These are phyloP conservation scores for Ictalurus punctatus DNA, from an alignment of 2,113 vertebrate genomes.

Conservation along the genomic window DNA sequence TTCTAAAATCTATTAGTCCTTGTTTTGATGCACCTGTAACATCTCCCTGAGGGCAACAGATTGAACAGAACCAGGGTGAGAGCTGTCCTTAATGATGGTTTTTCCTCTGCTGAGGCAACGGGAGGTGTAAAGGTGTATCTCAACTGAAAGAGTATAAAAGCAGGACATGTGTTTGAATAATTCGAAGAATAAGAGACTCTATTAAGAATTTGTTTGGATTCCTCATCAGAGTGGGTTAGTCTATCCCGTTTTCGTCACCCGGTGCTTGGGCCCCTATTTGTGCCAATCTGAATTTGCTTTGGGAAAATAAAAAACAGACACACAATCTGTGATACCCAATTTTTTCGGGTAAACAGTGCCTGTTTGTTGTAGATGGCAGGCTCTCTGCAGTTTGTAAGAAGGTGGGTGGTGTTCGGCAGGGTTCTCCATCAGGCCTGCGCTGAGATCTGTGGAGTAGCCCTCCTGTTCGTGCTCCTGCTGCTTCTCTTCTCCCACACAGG, in stretches of 20 bases:
- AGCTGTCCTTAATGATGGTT: too few species aligned
- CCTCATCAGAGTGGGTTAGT: background rate
- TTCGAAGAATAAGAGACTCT: background rate
- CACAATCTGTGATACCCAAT: too few species aligned
- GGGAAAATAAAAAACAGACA: background rate
- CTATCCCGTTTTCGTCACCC: background rate
- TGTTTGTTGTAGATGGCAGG: constrained; percentile 66
- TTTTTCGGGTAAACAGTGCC: background rate
- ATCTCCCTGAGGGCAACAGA: too few species aligned
- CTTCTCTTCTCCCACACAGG: constrained; percentile 69
- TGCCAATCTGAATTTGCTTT: background rate
- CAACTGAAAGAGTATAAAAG: background rate
- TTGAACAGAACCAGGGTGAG: too few species aligned
- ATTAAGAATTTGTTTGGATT: background rate
- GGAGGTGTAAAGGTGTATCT: background rate
- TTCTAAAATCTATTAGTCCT: too few species aligned
- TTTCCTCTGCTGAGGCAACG: too few species aligned
- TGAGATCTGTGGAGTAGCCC: constrained; percentile 61
- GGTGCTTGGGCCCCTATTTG: background rate
- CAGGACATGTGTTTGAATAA: background rate
- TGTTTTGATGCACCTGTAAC: too few species aligned
- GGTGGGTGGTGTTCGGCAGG: constrained; percentile 71
- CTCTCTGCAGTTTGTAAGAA: constrained; percentile 71
- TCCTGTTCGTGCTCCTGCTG: constrained; percentile 66
- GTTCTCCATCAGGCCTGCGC: constrained; percentile 66